Evolutionary conservation across 1,140 invertebrate genomes (phyloP), one percentile per base, ranked within the genome.

Genomic region (Drosophila rhopaloa): DNA sequence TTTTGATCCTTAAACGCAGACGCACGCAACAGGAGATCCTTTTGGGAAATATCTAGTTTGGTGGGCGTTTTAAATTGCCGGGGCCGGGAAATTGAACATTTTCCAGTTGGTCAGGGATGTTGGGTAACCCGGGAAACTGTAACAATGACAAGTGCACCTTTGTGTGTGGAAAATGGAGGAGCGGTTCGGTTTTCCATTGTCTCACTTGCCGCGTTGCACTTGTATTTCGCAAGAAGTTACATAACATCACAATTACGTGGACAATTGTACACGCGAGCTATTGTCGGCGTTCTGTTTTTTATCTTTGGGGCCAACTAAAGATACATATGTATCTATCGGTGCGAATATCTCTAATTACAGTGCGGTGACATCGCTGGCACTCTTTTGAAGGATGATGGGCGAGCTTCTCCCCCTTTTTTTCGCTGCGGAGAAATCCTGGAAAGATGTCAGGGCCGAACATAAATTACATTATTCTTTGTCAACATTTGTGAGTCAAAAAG

Each of bases 381-480:
- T 43, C 62, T 41, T 47, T 50, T 50, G 8, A 8, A 16, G 41
- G 16, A 16, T 6, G 43, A 44, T 10, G 19, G 19, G 19, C 16
- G 19, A 19, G 27, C 14, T 16, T 16, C 16, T 24, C 10, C 38
- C 19, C 40, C 11, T 27, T 38, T 40, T 40, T 35, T 51, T 47
- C 14, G 43, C 19, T 37, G 57, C 6, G 55, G 59, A 53, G 53
- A 59, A 74, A 67, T 59, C 56, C 16, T 53, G 44, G 57, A 78
- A 76, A 76, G 66, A 76, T 79, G 81, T 79, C 76, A 76, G 48
- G 67, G 58, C 44, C 59, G 27, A 65, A 89, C 79, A 89, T 89
- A 88, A 90, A 89, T 88, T 80, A 90, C 85, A 90, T 90, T 90
- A 81, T 90, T 90, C 86, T 79, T 83, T 90, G 85, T 90, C 85